Evolutionary conservation across 1,140 invertebrate species (phyloP).

Genomic region (Sminthurinus signatus): DNA sequence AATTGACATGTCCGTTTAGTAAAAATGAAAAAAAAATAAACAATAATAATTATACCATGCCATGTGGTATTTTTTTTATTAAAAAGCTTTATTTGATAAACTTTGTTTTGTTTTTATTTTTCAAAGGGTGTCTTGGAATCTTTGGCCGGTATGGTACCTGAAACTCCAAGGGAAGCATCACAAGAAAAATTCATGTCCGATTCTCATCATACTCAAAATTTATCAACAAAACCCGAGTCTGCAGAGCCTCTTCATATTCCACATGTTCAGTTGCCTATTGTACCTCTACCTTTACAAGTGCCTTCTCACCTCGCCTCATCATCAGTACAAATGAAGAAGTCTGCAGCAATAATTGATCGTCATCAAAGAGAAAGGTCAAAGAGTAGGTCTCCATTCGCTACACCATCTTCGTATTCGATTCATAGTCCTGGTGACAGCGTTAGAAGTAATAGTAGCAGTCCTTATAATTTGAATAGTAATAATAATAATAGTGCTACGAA

Average conservation of each 20-base stretch:
- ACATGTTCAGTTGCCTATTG: constrained; percentile 34
- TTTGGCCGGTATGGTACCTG: constrained; percentile 41
- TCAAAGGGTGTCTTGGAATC: constrained; percentile 40
- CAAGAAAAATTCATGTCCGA: constrained; percentile 8
- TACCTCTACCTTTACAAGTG: constrained; percentile 30
- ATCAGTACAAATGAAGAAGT: constrained; percentile 37
- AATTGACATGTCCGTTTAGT: no score
- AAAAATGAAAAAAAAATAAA: no score
- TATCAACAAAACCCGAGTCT: constrained; percentile 2
- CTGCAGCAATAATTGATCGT: constrained; percentile 22
- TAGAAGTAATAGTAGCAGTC: constrained; percentile 28
- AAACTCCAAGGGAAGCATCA: constrained; percentile 27
- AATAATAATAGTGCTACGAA: constrained; percentile 16
- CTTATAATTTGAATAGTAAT: constrained; percentile 16
- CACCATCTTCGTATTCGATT: constrained; percentile 32
- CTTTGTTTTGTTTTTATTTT: constrained; percentile 4
- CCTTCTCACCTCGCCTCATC: constrained; percentile 32
- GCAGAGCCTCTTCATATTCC: constrained; percentile 31
- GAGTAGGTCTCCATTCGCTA: constrained; percentile 34
- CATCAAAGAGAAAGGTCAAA: constrained; percentile 33
- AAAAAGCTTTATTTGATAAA: no score
- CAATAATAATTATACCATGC: no score
- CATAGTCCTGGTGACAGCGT: constrained; percentile 28
- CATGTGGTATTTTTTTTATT: no score
- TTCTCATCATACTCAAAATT: constrained; percentile 10